These are phyloP conservation scores for Stichopus chloronotus DNA, from an alignment of 35 echinoderm and acorn worm genomes.

Conservation along the genomic window DNA sequence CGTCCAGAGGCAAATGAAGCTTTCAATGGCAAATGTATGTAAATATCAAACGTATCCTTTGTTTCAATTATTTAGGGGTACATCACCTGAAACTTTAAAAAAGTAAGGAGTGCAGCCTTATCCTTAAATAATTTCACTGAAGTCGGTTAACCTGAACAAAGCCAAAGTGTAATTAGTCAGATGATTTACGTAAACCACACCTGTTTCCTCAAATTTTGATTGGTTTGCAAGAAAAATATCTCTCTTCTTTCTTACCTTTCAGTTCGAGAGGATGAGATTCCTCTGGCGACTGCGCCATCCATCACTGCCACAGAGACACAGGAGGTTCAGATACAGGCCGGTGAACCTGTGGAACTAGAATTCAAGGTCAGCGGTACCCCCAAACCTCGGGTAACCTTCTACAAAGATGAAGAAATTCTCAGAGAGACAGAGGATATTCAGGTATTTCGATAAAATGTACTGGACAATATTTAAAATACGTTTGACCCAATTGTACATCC, in stretches of 20 bases:
- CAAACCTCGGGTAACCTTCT: constrained; percentile 66
- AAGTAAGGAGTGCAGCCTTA: too few relatives aligned
- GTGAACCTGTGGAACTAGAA: constrained; percentile 69
- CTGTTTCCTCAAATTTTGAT: too few relatives aligned
- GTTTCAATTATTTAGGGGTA: too few relatives aligned
- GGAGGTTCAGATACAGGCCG: constrained; percentile 47
- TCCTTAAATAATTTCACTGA: too few relatives aligned
- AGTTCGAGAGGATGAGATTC: constrained; percentile 38
- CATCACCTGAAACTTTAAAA: too few relatives aligned
- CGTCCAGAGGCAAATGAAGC: too few relatives aligned
- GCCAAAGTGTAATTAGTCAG: too few relatives aligned
- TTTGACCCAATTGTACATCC: background rate
- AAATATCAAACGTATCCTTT: too few relatives aligned
- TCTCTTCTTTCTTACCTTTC: background rate
- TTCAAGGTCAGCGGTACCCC: constrained; percentile 73
- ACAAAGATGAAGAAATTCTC: constrained; percentile 67
- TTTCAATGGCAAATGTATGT: too few relatives aligned
- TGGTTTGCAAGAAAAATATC: too few relatives aligned
- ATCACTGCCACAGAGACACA: constrained; percentile 47
- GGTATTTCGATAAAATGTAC: background rate
- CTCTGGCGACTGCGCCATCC: background rate
- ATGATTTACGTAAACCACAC: too few relatives aligned
- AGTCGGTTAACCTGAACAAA: too few relatives aligned
- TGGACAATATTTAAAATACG: background rate
- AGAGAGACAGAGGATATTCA: constrained; percentile 59